Conservation (phyloP, 2,797 vertebrate genomes). For the Sebastes ruberrimus region DNA sequence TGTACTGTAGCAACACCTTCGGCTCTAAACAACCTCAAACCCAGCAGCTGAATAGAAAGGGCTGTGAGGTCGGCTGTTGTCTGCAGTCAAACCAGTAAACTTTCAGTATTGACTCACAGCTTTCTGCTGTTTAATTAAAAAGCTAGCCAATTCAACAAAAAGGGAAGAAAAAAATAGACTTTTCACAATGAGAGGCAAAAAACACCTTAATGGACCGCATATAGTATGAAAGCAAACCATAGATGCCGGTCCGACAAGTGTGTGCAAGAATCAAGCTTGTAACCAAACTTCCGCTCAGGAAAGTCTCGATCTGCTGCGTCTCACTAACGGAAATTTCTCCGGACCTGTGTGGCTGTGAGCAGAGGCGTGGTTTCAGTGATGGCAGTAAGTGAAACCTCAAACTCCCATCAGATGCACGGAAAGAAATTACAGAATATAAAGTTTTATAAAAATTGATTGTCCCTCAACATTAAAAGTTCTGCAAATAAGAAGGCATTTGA, state of each 20-base stretch:
- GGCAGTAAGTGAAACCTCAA: conserved; percentile 17
- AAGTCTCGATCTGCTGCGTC: neutral
- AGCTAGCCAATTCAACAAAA: neutral
- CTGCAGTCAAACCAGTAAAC: conserved; percentile 20
- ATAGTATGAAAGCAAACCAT: neutral
- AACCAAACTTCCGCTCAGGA: neutral
- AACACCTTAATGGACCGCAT: no score
- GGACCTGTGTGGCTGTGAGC: neutral
- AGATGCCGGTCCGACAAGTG: neutral
- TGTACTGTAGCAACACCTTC: conserved; percentile 18
- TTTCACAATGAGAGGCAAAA: neutral
- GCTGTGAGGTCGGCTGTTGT: conserved; percentile 3
- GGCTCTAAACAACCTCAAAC: conserved; percentile 31
- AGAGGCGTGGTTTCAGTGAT: conserved; percentile 11
- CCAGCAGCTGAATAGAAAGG: conserved; percentile 19
- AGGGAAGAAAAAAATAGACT: neutral
- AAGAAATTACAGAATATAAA: neutral
- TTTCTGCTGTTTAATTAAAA: neutral
- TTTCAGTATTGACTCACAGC: conserved; percentile 19
- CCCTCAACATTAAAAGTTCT: conserved; percentile 9
- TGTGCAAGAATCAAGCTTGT: neutral
- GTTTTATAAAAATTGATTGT: conserved; percentile 15
- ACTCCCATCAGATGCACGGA: neutral
- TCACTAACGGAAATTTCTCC: neutral
- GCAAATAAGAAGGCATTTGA: neutral